phyloP scores from a whole-genome alignment of 2,797 vertebrate genomes.

The Spheniscus humboldti region DNA sequence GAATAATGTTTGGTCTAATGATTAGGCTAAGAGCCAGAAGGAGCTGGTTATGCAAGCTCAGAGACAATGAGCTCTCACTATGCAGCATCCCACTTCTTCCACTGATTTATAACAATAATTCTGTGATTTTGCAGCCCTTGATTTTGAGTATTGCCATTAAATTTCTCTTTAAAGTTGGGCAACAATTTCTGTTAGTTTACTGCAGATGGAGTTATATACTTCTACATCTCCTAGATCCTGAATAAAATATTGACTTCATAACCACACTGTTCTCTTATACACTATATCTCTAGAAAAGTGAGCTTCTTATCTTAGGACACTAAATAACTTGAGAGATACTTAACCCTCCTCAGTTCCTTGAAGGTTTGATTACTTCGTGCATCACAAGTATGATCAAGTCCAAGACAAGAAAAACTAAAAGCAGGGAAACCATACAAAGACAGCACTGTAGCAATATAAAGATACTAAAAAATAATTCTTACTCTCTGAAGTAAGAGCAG shows the following conservation, averaged over 20 bases:
- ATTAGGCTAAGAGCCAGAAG: slow-evolving; percentile 13
- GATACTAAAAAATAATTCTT: neutral
- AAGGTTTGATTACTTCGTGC: neutral
- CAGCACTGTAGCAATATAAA: neutral
- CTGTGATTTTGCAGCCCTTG: neutral
- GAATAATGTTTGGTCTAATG: slow-evolving; percentile 16
- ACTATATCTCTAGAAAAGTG: neutral
- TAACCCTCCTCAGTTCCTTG: neutral
- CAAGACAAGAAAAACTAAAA: neutral
- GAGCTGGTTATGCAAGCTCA: neutral
- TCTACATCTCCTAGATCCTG: neutral
- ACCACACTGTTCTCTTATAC: neutral
- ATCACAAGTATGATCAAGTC: neutral
- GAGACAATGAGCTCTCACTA: neutral
- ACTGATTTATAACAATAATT: neutral
- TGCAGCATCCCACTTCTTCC: neutral
- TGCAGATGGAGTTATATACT: neutral
- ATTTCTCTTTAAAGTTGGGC: neutral
- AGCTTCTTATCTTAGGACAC: neutral
- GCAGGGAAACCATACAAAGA: neutral
- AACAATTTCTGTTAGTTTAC: neutral
- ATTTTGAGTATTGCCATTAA: neutral
- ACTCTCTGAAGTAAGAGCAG: neutral
- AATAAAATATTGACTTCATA: neutral
- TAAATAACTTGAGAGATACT: neutral